Evolutionary conservation across 2,888 invertebrate genomes (phyloP), one percentile per base, ranked within the genome.

Genomic region (Nymphalis polychloros): DNA sequence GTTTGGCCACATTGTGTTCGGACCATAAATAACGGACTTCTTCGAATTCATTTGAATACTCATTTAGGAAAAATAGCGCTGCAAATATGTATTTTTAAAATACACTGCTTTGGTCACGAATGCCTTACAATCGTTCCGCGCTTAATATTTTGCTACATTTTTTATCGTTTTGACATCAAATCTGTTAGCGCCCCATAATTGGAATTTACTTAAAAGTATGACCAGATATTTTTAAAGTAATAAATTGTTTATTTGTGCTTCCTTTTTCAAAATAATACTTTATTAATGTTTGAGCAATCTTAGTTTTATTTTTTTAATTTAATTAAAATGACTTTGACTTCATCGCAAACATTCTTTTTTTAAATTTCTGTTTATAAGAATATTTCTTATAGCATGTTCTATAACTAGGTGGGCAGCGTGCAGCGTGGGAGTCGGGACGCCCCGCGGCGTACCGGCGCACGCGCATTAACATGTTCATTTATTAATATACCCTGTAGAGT

Each of bases 381-480:
- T 23, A 48, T 19, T 55, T 13, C 41, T 13, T 41, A 41, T 13
- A 61, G 27, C 27, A 41, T 41, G 50, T 52, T 60, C 19, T 65
- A 41, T 41, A 41, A 57, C 57, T 57, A 41, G 57, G 57, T 57
- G 57, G 52, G 60, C 27, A 61, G 27, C 53, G 52, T 20, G 23
- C 66, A 6, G 66, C 84, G 88, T 87, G 88, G 88, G 87, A 84
- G 87, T 82, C 79, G 76, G 20, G 61, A 72, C 80, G 76, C 76
- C 90, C 89, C 84, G 87, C 80, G 57, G 82, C 71, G 72, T 68
- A 68, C 66, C 72, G 71, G 76, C 66, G 61, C 61, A 67, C 35
- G 66, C 66, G 66, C 68, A 85, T 86, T 87, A 85, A 89, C 85
- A 83, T 88, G 86, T 89, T 86, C 90, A 90, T 90, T 88, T 90